Percentiles rank a stretch among this genome's conserved stretches.
phyloP scores from a whole-genome alignment of 23 tunicate genomes.

The Botrylloides violaceus region DNA sequence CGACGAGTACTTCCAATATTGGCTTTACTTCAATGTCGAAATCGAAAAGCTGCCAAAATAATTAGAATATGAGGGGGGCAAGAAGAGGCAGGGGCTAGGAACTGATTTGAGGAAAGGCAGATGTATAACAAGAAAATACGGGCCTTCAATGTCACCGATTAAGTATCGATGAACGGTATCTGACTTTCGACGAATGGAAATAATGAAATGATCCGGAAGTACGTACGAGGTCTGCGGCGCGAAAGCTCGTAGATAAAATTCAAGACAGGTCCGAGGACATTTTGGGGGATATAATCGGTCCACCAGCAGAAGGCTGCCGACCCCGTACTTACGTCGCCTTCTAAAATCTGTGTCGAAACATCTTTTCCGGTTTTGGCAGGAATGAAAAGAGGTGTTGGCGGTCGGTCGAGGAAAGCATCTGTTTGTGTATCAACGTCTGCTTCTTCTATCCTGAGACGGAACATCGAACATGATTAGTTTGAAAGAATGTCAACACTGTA shows the following conservation, averaged over 20 bases:
- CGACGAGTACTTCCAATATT: slow-evolving; percentile 92
- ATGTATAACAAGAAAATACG: no score
- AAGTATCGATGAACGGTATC: no score
- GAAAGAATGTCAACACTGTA: no score
- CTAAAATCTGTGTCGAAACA: slow-evolving; percentile 81
- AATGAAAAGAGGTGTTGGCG: slow-evolving; percentile 84
- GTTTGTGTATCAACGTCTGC: slow-evolving; percentile 95
- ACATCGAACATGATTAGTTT: no score
- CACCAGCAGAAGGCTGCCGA: background rate
- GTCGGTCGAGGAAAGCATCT: slow-evolving; percentile 90
- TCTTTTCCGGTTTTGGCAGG: slow-evolving; percentile 95
- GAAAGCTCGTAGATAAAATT: no score
- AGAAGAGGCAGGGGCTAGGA: no score
- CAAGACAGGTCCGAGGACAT: no score
- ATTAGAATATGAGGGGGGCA: no score
- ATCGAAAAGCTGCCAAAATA: slow-evolving; percentile 53
- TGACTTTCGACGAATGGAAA: background rate
- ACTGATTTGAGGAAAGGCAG: no score
- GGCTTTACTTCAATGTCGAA: slow-evolving; percentile 96
- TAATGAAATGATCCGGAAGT: no score
- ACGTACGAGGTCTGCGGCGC: no score
- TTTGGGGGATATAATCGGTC: background rate
- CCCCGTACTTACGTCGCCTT: slow-evolving; percentile 45
- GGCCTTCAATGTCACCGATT: no score
- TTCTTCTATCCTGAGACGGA: slow-evolving; percentile 59